Percentiles rank a stretch among this genome's conserved stretches.
Conservation (phyloP, 2,797 vertebrate species). For the Harpagifer antarcticus region DNA sequence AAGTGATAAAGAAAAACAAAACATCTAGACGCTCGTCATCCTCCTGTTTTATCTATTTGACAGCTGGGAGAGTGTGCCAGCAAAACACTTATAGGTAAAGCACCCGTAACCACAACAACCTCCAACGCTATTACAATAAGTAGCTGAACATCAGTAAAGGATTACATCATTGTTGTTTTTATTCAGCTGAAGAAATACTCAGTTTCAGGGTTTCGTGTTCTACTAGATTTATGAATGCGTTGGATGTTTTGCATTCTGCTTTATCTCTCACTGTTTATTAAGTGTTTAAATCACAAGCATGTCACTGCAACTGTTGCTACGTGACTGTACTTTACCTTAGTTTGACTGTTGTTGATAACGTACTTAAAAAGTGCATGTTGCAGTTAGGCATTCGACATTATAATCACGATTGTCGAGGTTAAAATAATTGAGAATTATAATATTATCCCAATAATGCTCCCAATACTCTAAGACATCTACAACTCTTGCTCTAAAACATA, state of each 20-base stretch:
- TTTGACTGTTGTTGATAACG: neutral
- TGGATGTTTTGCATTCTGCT: conserved; percentile 44
- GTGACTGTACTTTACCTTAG: neutral
- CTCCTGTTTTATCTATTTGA: conserved; percentile 35
- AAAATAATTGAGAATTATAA: no score
- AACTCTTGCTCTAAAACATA: no score
- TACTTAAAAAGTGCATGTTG: neutral
- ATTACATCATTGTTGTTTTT: conserved; percentile 48
- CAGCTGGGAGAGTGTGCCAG: conserved; percentile 46
- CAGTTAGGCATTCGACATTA: no score
- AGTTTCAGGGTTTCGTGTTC: conserved; percentile 30
- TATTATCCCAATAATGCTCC: no score
- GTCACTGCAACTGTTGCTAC: neutral
- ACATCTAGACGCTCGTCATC: conserved; percentile 17
- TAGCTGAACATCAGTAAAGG: conserved; percentile 27
- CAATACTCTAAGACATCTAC: no score
- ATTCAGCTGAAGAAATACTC: conserved; percentile 38
- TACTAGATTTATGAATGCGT: conserved; percentile 10
- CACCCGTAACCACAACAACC: conserved; percentile 39
- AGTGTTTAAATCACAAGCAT: neutral
- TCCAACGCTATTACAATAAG: conserved; percentile 44
- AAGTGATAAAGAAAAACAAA: conserved; percentile 47
- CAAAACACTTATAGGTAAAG: conserved; percentile 50
- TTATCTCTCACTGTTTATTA: neutral
- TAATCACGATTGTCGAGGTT: no score